These are phyloP conservation scores for Acyrthosiphon pisum DNA, from an alignment of 1,140 invertebrate genomes.

Conservation along the genomic window DNA sequence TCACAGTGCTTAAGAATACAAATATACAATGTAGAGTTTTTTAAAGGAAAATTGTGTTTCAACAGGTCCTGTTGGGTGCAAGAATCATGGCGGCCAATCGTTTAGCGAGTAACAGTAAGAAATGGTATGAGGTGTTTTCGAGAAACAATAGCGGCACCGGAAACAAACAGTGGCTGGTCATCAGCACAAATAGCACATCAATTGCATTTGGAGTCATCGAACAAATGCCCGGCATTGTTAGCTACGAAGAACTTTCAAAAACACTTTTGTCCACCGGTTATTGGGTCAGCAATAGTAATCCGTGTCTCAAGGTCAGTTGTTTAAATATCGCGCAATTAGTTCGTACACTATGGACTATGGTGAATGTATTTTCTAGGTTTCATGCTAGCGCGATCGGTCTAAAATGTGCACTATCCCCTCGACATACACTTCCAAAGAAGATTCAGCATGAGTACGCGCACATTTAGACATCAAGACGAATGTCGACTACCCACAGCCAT, in stretches of 20 bases:
- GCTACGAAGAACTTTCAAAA: conserved; percentile 74
- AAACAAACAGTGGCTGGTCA: conserved; percentile 87
- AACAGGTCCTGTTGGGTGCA: conserved; percentile 77
- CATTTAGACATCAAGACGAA: neutral
- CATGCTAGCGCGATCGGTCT: neutral
- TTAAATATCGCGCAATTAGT: neutral
- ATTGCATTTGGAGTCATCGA: conserved; percentile 77
- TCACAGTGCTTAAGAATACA: neutral
- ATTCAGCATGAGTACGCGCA: neutral
- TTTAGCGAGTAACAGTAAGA: conserved; percentile 73
- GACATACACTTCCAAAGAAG: neutral
- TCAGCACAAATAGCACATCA: conserved; percentile 69
- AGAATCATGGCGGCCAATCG: conserved; percentile 87
- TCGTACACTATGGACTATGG: neutral
- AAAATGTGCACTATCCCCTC: neutral
- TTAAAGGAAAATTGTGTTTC: conserved; percentile 8
- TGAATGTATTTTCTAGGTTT: conserved; percentile 28
- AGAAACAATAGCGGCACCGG: conserved; percentile 82
- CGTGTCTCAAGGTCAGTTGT: conserved; percentile 72
- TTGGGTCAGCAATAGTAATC: conserved; percentile 82
- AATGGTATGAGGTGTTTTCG: conserved; percentile 74
- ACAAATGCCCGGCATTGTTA: conserved; percentile 77
- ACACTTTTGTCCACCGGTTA: conserved; percentile 73
- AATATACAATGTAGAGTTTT: neutral
- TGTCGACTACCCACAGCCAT: neutral